phyloP scores from a whole-genome alignment of 2,797 vertebrate species.

The Austrolebias charrua region DNA sequence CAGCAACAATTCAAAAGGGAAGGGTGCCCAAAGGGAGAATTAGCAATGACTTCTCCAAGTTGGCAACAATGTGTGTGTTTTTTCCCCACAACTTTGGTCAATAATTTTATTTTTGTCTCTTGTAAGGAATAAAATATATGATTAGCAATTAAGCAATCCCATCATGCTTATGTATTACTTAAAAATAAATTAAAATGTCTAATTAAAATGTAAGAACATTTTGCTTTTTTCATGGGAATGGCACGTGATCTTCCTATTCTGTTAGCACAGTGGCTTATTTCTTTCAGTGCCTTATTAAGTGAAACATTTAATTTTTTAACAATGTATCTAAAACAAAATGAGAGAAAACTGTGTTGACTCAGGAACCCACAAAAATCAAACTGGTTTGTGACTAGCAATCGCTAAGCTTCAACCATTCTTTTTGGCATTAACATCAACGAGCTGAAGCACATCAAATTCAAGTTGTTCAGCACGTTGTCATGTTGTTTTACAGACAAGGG shows the following conservation, averaged over 20 bases:
- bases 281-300: conserved; percentile 82
- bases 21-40: conserved; percentile 11
- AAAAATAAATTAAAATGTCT: conserved; percentile 24
- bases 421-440: conserved; percentile 42
- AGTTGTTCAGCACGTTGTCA: conserved; percentile 35
- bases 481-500: conserved; percentile 52
- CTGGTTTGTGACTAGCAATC: conserved; percentile 46
- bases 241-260: conserved; percentile 31
- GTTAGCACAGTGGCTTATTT: conserved; percentile 56
- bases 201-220: not conserved
- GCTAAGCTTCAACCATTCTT: conserved; percentile 33
- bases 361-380: conserved; percentile 65
- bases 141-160: conserved; percentile 42
- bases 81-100: conserved; percentile 25
- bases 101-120: conserved; percentile 39
- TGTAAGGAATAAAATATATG: conserved; percentile 31
- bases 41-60: conserved; percentile 28
- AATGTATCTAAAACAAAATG: conserved; percentile 46
- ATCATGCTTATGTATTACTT: conserved; percentile 13
- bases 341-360: conserved; percentile 61
- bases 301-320: conserved; percentile 55
- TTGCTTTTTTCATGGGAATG: conserved; percentile 22
- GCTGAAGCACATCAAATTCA: conserved; percentile 28
- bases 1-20: conserved; percentile 37
- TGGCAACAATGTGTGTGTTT: conserved; percentile 14